A percentile compares a stretch with the other conserved stretches of the same genome.
phyloP scores from a whole-genome alignment of 2,888 invertebrate genomes.

The Notodonta ziczac region DNA sequence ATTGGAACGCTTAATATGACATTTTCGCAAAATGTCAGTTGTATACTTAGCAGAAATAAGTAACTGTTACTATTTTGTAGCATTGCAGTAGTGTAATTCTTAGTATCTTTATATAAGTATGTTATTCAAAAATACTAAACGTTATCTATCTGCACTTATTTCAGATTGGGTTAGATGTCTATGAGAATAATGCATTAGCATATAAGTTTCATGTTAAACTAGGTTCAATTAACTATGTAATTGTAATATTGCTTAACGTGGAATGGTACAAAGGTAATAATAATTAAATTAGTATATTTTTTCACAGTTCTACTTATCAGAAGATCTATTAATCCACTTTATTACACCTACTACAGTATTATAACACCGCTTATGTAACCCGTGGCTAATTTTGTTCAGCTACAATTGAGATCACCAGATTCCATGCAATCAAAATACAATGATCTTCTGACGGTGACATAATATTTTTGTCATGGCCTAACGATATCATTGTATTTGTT shows the following conservation, averaged over 20 bases:
- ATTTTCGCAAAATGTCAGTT: slow-evolving; percentile 52
- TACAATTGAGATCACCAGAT: slow-evolving; percentile 42
- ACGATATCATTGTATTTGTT: slow-evolving; percentile 18
- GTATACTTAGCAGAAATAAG: slow-evolving; percentile 9
- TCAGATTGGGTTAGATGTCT: too few relatives aligned
- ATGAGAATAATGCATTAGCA: background rate
- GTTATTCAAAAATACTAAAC: too few relatives aligned
- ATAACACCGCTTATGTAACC: slow-evolving; percentile 12
- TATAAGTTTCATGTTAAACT: background rate
- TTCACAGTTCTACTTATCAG: background rate
- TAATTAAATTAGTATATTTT: background rate
- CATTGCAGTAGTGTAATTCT: background rate
- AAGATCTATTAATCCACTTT: slow-evolving; percentile 1
- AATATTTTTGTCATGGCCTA: slow-evolving; percentile 41
- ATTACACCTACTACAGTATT: slow-evolving; percentile 7
- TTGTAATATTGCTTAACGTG: background rate
- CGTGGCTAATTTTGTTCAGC: slow-evolving; percentile 36
- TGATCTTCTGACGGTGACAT: slow-evolving; percentile 48
- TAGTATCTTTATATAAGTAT: too few relatives aligned
- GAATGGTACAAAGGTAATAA: too few relatives aligned
- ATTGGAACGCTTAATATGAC: slow-evolving; percentile 42
- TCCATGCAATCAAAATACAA: slow-evolving; percentile 45
- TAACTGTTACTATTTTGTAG: background rate
- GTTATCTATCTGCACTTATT: too few relatives aligned
- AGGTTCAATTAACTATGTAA: background rate